A percentile compares a stretch with the other conserved stretches of the same genome.
These are phyloP conservation scores for Phenganax subtilis DNA, from an alignment of 92 coral and sea anemone genomes.

Conservation along the genomic window DNA sequence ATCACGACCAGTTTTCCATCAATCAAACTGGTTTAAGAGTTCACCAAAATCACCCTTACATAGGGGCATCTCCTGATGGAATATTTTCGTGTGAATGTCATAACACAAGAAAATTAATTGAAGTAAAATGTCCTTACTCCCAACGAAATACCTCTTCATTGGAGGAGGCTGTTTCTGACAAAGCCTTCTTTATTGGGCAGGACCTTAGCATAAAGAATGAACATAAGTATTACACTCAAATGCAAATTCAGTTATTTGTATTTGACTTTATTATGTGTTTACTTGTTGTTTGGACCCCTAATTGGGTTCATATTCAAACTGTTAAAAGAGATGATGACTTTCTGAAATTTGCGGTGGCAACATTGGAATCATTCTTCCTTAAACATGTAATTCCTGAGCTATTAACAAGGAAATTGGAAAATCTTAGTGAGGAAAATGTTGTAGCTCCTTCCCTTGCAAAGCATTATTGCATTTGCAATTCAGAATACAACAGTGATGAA, in stretches of 20 bases:
- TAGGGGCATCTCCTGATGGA: constrained; percentile 48
- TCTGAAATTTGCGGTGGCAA: constrained; percentile 13
- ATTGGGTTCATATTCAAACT: constrained; percentile 25
- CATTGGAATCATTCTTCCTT: constrained; percentile 15
- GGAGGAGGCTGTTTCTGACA: constrained; percentile 34
- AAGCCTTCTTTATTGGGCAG: constrained; percentile 43
- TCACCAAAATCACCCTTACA: constrained; percentile 11
- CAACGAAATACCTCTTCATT: constrained; percentile 12
- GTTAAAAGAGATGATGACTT: constrained; percentile 16
- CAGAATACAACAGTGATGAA: constrained; percentile 56
- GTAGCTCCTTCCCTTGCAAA: constrained; percentile 5
- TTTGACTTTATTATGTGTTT: constrained; percentile 13
- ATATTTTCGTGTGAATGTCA: constrained; percentile 45
- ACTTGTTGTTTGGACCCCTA: constrained; percentile 33
- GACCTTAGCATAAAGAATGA: constrained; percentile 31
- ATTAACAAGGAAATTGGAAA: constrained; percentile 36
- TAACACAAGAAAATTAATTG: constrained; percentile 17
- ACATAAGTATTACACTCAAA: constrained; percentile 53
- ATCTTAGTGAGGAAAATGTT: neutral
- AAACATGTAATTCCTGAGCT: constrained; percentile 44
- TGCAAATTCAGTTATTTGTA: constrained; percentile 51
- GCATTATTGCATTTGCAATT: constrained; percentile 42
- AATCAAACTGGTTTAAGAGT: constrained; percentile 30
- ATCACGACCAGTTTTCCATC: constrained; percentile 21
- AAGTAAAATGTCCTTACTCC: constrained; percentile 48